Percentiles rank a stretch among this genome's conserved stretches.
phyloP scores from a whole-genome alignment of 1,140 invertebrate genomes.

The Calephelis virginiensis region DNA sequence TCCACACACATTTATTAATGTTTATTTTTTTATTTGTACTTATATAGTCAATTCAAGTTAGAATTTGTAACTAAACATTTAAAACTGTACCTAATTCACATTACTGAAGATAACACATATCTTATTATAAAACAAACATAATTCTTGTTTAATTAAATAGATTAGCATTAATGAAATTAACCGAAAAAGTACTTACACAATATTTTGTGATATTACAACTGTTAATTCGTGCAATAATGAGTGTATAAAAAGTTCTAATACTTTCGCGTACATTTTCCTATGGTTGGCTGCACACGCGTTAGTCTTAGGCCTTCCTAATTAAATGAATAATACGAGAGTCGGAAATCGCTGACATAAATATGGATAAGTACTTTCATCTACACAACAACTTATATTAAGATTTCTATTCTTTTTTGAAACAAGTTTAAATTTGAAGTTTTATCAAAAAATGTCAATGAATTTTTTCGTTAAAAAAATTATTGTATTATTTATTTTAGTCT shows the following conservation, averaged over 20 bases:
- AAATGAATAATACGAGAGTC: conserved; percentile 21
- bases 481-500: too few relatives aligned
- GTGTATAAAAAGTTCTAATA: conserved; percentile 28
- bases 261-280: conserved; percentile 44
- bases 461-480: background rate
- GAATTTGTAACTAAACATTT: too few relatives aligned
- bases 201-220: conserved; percentile 7
- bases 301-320: conserved; percentile 26
- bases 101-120: too few relatives aligned
- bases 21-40: too few relatives aligned
- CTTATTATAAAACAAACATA: too few relatives aligned
- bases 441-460: background rate
- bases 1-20: too few relatives aligned
- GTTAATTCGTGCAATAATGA: conserved; percentile 7
- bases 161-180: too few relatives aligned
- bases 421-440: conserved; percentile 5
- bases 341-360: conserved; percentile 18
- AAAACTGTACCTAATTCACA: too few relatives aligned
- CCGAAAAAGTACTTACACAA: background rate
- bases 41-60: too few relatives aligned
- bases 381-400: conserved; percentile 7
- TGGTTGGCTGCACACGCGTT: conserved; percentile 34
- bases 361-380: conserved; percentile 15
- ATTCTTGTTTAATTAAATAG: too few relatives aligned
- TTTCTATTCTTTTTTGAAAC: background rate